Base-by-base conservation (phyloP, 2,797 vertebrate species). In the Parotocinclus haroldoi region DNA sequence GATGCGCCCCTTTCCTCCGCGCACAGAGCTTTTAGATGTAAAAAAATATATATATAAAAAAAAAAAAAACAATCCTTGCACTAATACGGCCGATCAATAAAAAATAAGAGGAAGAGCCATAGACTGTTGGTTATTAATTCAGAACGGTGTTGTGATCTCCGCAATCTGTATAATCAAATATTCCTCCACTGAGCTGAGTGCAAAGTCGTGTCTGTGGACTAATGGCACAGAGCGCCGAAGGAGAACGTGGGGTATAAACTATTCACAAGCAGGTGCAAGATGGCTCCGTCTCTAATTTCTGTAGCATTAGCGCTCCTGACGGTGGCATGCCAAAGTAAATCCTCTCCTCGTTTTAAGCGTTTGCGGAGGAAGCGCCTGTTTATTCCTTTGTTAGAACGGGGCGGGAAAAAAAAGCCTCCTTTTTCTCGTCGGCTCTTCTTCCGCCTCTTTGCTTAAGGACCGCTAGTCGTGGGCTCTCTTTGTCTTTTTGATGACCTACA, bases 91-190 rank as follows among this genome's bases (percentile, higher is more conserved):
- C 83, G 81, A 86, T 89, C 70, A 89, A 89, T 84, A 86, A 74
- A 74, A 79, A 86, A 85, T 79, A 76, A 72, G 74, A 65, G 38
- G 58, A 81, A 91, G 85, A 88, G 89, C 86, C 81, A 81, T 80
- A 85, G 77, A 80, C 42, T 65, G 84, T 84, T 85, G 88, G 88
- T 91, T 91, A 91, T 92, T 91, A 89, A 91, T 92, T 91, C 86
- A 91, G 76, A 88, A 80, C 83, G 74, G 78, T 90, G 88, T 90
- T 77, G 62, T 72, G 83, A 81, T 86, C 87, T 89, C 88, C 83
- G 79, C 85, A 86, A 89, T 84, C 81, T 76, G 12, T 89, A 86
- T 90, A 89, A 89, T 90, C 84, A 90, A 90, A 88, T 87, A 91
- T 91, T 90, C 88, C 77, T 80, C 85, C 87, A 88, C 76, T 82